A percentile compares a stretch with the other conserved stretches of the same genome.
Evolutionary conservation across 2,113 vertebrate genomes (phyloP).

Genomic region (Nibea albiflora): DNA sequence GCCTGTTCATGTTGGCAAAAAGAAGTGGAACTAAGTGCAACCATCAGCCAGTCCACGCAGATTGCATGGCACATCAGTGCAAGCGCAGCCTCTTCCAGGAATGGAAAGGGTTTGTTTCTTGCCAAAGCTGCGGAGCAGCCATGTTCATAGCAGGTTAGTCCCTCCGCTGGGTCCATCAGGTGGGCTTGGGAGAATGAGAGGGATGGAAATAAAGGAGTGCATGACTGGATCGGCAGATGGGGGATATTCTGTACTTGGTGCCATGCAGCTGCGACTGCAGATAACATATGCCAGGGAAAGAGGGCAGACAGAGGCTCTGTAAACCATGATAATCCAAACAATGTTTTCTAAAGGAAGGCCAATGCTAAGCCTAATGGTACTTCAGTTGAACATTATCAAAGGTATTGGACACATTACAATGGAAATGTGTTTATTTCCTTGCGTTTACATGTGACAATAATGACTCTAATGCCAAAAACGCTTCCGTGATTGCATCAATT

Average conservation of each 20-base stretch:
- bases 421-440: slow-evolving; percentile 61
- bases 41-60: slow-evolving; percentile 63
- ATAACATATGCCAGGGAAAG: slow-evolving; percentile 74
- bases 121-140: slow-evolving; percentile 65
- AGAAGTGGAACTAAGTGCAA: slow-evolving; percentile 59
- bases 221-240: slow-evolving; percentile 75
- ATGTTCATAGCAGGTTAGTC: slow-evolving; percentile 69
- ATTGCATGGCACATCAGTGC: slow-evolving; percentile 69
- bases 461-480: slow-evolving; percentile 29
- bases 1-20: slow-evolving; percentile 61
- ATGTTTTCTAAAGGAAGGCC: slow-evolving; percentile 57
- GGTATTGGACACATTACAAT: slow-evolving; percentile 63
- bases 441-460: slow-evolving; percentile 31
- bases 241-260: slow-evolving; percentile 67
- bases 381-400: slow-evolving; percentile 66
- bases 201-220: slow-evolving; percentile 69
- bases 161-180: slow-evolving; percentile 64
- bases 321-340: slow-evolving; percentile 69
- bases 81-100: slow-evolving; percentile 49
- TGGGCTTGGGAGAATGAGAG: slow-evolving; percentile 69
- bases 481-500: slow-evolving; percentile 43
- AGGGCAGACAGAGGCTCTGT: slow-evolving; percentile 64
- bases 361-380: slow-evolving; percentile 63
- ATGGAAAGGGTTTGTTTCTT: slow-evolving; percentile 43
- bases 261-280: slow-evolving; percentile 76